These are phyloP conservation scores for Psilopsiagon aurifrons DNA, from an alignment of 2,113 vertebrate species.

Conservation along the genomic window DNA sequence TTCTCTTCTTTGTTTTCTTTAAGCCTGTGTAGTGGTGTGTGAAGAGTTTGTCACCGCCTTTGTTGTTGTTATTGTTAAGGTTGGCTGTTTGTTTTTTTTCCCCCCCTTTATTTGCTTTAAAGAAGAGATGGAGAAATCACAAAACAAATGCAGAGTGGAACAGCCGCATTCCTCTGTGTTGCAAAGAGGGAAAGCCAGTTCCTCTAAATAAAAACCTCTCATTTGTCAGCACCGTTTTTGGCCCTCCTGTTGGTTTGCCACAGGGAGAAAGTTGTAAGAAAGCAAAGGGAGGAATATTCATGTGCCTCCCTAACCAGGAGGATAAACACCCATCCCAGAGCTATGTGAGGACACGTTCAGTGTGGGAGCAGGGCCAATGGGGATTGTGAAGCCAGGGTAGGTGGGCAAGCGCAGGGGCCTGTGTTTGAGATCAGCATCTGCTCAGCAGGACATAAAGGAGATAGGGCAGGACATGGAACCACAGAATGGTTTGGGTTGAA, in stretches of 20 bases:
- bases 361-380: background rate
- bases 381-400: accelerated
- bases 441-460: background rate
- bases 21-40: background rate
- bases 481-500: background rate
- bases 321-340: background rate
- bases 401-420: background rate
- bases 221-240: constrained; percentile 22
- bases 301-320: background rate
- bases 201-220: constrained; percentile 49
- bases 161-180: constrained; percentile 14
- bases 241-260: background rate
- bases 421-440: background rate
- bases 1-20: background rate
- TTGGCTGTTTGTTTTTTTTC: background rate
- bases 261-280: background rate
- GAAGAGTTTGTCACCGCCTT: constrained; percentile 33
- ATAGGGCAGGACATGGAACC: background rate
- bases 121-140: constrained; percentile 41
- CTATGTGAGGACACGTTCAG: accelerated
- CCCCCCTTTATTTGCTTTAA: constrained; percentile 17
- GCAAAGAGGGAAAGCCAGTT: constrained; percentile 18
- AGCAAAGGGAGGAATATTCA: background rate
- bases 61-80: constrained; percentile 5
- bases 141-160: constrained; percentile 16